These are phyloP conservation scores for Napeogenes inachia DNA, from an alignment of 2,888 invertebrate genomes.

Conservation along the genomic window DNA sequence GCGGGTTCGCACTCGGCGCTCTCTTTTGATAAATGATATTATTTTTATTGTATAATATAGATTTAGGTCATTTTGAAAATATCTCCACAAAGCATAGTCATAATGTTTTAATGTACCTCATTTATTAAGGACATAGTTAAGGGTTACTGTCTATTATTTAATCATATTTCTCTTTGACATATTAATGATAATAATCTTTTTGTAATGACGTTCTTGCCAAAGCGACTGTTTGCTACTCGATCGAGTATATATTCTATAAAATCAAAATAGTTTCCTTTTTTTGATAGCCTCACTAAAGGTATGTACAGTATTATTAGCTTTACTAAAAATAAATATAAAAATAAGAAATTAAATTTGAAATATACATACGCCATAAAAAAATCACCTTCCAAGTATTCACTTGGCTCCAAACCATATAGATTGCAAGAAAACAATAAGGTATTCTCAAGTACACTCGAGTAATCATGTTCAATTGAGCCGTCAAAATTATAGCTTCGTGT, in stretches of 20 bases:
- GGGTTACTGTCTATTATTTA: conserved; percentile 37
- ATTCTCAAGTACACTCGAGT: conserved; percentile 32
- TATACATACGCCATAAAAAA: conserved; percentile 11
- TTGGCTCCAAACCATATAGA: too few species aligned
- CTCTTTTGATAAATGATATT: conserved; percentile 36
- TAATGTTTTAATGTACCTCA: conserved; percentile 75
- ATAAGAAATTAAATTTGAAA: conserved; percentile 26
- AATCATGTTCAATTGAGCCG: conserved; percentile 39
- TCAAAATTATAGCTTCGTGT: conserved; percentile 37
- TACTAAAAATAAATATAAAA: conserved; percentile 61
- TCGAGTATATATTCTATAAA: conserved; percentile 14
- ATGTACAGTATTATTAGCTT: conserved; percentile 77
- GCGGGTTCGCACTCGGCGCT: conserved; percentile 16
- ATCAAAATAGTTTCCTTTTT: conserved; percentile 14
- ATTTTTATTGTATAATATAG: conserved; percentile 44
- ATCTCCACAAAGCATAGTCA: conserved; percentile 62
- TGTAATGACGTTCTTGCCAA: conserved; percentile 59
- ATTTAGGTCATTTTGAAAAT: conserved; percentile 42
- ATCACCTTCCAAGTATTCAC: conserved; percentile 3
- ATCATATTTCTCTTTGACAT: conserved; percentile 38
- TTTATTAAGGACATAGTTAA: conserved; percentile 65
- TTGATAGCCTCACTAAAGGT: conserved; percentile 23
- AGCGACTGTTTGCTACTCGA: conserved; percentile 41
- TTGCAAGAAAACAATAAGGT: conserved; percentile 15
- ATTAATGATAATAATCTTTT: conserved; percentile 19